Evolutionary conservation across 2,888 invertebrate genomes (phyloP).

Genomic region (Xanthia icteritia): DNA sequence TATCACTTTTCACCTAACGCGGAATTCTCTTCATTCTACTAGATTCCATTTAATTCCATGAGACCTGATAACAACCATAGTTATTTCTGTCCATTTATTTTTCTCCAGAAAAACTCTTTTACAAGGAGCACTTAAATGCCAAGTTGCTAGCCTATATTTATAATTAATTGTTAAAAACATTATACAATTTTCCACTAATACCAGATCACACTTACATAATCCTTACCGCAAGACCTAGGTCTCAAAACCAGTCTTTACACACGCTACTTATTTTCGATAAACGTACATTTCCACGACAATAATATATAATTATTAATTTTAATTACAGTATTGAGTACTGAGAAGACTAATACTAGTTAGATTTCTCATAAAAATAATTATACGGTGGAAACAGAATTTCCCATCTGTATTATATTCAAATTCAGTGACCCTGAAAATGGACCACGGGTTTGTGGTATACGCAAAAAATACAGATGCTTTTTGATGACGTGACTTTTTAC

Average conservation of each 20-base stretch:
- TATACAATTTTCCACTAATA: neutral
- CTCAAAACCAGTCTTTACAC: conserved; percentile 36
- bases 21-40: neutral
- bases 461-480: conserved; percentile 33
- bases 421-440: conserved; percentile 49
- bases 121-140: too few species aligned
- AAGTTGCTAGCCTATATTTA: neutral
- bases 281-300: conserved; percentile 45
- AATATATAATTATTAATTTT: conserved; percentile 44
- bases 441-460: conserved; percentile 40
- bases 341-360: conserved; percentile 48
- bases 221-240: conserved; percentile 23
- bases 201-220: conserved; percentile 8
- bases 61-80: neutral
- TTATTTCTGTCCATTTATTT: neutral
- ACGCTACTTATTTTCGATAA: conserved; percentile 28
- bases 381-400: conserved; percentile 67
- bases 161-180: neutral
- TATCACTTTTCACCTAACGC: neutral
- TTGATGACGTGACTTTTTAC: neutral
- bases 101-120: neutral
- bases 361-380: conserved; percentile 47
- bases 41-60: neutral
- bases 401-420: conserved; percentile 68
- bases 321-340: conserved; percentile 44